Evolutionary conservation across 2,113 vertebrate genomes (phyloP).

Genomic region (mouse (Mus musculus)): DNA sequence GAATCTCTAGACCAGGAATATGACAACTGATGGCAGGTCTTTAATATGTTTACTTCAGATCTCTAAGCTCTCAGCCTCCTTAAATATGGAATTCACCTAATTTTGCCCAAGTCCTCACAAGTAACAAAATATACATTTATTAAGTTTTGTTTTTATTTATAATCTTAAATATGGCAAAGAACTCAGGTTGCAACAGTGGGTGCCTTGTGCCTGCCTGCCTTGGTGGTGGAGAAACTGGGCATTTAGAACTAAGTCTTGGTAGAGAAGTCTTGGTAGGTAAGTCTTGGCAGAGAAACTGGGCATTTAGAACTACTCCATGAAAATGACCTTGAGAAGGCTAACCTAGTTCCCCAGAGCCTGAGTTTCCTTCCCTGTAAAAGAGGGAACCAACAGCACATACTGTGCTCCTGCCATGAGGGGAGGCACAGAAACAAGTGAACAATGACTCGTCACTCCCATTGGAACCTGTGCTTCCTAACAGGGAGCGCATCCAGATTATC

Average conservation of each 20-base stretch:
- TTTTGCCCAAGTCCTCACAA: neutral
- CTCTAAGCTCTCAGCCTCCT: neutral
- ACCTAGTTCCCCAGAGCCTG: neutral
- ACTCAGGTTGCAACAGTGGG: neutral
- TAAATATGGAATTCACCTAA: neutral
- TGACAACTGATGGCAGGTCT: neutral
- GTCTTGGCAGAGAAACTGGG: neutral
- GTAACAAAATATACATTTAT: neutral
- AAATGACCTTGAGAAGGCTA: neutral
- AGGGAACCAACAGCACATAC: neutral
- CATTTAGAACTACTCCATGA: neutral
- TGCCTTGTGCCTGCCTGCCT: neutral
- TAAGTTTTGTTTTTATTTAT: neutral
- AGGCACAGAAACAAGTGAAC: neutral
- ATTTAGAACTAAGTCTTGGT: neutral
- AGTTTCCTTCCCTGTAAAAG: neutral
- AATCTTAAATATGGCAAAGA: neutral
- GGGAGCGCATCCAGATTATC: neutral
- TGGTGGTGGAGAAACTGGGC: neutral
- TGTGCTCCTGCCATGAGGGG: neutral
- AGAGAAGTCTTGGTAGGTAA: too few relatives aligned
- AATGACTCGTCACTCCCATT: neutral
- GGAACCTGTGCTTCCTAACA: neutral
- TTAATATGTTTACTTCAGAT: neutral
- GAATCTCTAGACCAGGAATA: neutral